Percentiles rank a stretch among this genome's conserved stretches.
Conservation (phyloP, 2,888 invertebrate species). For the Stenotaenia linearis region DNA sequence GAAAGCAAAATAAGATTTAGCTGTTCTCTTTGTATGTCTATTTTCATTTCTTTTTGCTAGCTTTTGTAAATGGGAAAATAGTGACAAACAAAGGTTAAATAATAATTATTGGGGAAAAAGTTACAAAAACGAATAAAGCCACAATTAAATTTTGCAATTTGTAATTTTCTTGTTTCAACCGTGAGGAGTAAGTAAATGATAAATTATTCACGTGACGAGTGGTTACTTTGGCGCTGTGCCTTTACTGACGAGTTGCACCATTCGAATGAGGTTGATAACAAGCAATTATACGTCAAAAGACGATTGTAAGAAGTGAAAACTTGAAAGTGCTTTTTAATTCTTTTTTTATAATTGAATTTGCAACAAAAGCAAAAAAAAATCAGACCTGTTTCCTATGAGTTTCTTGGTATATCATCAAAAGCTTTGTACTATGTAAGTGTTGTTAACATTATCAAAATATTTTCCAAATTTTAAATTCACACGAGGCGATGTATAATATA, state of each 20-base stretch:
- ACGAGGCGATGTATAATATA: slow-evolving; percentile 1
- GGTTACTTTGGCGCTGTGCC: neutral
- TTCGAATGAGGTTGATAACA: neutral
- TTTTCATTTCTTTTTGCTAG: neutral
- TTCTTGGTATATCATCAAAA: neutral
- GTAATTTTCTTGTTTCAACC: slow-evolving; percentile 6
- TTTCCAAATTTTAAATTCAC: slow-evolving; percentile 13
- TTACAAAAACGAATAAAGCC: no score
- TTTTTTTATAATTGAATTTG: neutral
- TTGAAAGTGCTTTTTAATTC: neutral
- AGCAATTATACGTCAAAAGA: neutral
- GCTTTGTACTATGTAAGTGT: neutral
- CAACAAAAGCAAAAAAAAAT: neutral
- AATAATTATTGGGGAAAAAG: neutral
- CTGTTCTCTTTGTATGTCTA: neutral
- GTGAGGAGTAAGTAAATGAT: neutral
- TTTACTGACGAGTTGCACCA: slow-evolving; percentile 1
- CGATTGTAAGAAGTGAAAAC: neutral
- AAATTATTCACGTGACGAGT: neutral
- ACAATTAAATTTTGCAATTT: neutral
- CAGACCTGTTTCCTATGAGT: neutral
- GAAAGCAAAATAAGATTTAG: neutral
- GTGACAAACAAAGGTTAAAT: neutral
- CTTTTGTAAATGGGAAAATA: neutral
- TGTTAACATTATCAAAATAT: slow-evolving; percentile 3